Evolutionary conservation across 2,797 vertebrate genomes (phyloP).

Genomic region (Glyptemys insculpta): DNA sequence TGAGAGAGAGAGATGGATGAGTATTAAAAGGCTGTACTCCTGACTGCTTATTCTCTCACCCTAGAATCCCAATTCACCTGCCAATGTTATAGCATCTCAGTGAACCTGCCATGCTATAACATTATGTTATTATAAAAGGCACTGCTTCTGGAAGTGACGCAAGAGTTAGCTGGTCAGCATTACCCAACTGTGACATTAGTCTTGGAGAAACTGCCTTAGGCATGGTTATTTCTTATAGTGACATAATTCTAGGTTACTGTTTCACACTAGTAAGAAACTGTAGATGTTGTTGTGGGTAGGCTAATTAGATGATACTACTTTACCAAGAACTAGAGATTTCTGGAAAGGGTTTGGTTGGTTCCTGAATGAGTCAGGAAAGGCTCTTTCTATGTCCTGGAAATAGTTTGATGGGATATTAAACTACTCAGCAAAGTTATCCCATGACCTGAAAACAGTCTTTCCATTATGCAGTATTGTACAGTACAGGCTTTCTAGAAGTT

Average conservation of each 20-base stretch:
- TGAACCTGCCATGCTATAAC: neutral
- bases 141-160: neutral
- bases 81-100: neutral
- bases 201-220: neutral
- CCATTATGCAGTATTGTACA: neutral
- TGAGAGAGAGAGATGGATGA: slow-evolving; percentile 17
- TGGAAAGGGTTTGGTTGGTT: neutral
- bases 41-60: neutral
- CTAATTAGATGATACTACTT: neutral
- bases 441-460: neutral
- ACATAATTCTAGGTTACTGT: neutral
- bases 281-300: neutral
- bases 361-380: neutral
- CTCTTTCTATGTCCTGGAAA: neutral
- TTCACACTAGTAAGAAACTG: neutral
- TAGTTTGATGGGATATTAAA: neutral
- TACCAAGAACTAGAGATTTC: neutral
- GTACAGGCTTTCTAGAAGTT: neutral
- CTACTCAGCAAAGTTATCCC: neutral
- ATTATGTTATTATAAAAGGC: neutral
- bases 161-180: neutral
- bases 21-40: neutral
- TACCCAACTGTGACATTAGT: neutral
- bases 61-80: neutral
- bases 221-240: neutral